Evolutionary conservation across 1,140 invertebrate genomes (phyloP), one percentile per base, ranked within the genome.

Genomic region (Triops longicaudatus): DNA sequence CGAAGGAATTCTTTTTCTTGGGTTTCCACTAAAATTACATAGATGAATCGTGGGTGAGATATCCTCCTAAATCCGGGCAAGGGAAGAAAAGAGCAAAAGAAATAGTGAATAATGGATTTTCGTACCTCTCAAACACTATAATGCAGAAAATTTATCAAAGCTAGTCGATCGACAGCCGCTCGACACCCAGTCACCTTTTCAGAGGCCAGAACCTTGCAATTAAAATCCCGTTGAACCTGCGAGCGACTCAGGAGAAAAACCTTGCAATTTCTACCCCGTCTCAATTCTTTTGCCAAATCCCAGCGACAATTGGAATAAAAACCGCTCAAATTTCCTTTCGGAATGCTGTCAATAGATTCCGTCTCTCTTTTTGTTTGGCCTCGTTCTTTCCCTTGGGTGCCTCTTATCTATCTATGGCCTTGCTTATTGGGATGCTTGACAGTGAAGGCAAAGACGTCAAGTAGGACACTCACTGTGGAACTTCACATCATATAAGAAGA

Each of bases 391-490:
- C 17, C 50, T 63, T 22, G 11, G 11, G 50, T 63, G 50, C 50
- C 50, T 63, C 50, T 63, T n/a, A 63, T 63, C 50, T 63, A 63
- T 63, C 50, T 22, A 63, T 63, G 50, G 50, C 50, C 14, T 22
- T 63, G 50, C 50, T 63, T 63, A 63, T 63, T 63, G 50, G 50
- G 50, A 63, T 63, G 50, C 50, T 63, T 63, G 50, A 63, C 50
- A n/a, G 50, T 63, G n/a, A 1, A 63, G 50, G 10, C 50, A 22
- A 63, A 63, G 50, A 63, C 22, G 50, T 63, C 3, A 63, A 63
- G 50, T 63, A 63, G n/a, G n/a, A 22, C n/a, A 3, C 0, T 22
- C 22, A 22, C 17, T 63, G 50, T 22, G 50, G 50, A n/a, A 22
- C 50, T 63, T 22, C 50, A 63, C 50, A 63, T 63, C 50, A 63